Percentiles rank a stretch among this genome's conserved stretches.
Evolutionary conservation across 2,113 vertebrate genomes (phyloP).

Genomic region (Syngnathus typhle): DNA sequence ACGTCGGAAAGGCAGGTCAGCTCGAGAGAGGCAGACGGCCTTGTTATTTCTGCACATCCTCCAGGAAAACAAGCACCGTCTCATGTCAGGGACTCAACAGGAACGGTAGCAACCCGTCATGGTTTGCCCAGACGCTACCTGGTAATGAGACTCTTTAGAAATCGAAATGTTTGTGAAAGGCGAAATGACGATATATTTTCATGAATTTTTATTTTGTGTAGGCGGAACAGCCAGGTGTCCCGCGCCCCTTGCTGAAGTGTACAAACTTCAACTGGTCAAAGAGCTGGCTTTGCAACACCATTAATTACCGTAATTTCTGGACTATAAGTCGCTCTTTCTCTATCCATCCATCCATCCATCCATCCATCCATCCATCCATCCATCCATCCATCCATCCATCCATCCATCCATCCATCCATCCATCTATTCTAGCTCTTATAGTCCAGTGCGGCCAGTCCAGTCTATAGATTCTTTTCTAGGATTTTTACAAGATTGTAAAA

Average conservation of each 20-base stretch:
- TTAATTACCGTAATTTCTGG: neutral
- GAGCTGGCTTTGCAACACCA: neutral
- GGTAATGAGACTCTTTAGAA: neutral
- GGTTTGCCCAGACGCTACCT: neutral
- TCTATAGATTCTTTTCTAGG: too few species aligned
- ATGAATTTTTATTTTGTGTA: neutral
- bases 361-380: too few species aligned
- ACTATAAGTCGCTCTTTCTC: too few species aligned
- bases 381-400: too few species aligned
- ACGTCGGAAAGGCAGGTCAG: conserved; percentile 35
- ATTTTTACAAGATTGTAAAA: too few species aligned
- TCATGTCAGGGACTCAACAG: neutral
- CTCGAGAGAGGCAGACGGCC: conserved; percentile 35
- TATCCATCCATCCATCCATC: too few species aligned
- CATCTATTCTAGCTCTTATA: too few species aligned
- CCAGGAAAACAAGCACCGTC: conserved; percentile 36
- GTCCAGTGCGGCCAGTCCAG: too few species aligned
- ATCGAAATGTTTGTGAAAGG: neutral
- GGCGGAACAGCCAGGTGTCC: neutral
- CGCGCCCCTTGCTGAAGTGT: neutral
- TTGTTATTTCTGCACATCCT: conserved; percentile 57
- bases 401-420: too few species aligned
- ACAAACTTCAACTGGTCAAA: neutral
- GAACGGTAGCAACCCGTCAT: neutral
- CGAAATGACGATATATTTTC: neutral